A percentile compares a stretch with the other conserved stretches of the same genome.
Conservation (phyloP, 2,888 invertebrate genomes). For the Carpatolechia fugitivella region DNA sequence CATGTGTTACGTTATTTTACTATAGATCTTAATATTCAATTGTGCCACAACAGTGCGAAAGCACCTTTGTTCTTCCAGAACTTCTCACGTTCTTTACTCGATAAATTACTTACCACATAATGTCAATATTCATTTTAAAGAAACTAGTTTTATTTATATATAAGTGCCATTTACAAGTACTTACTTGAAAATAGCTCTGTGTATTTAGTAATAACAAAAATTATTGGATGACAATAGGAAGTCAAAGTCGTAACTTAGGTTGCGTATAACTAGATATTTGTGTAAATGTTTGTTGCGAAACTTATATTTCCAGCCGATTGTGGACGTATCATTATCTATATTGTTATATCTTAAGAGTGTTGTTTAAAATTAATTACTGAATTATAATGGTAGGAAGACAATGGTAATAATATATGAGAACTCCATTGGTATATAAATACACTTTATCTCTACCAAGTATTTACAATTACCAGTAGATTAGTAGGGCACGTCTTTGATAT, state of each 20-base stretch:
- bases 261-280: constrained; percentile 8
- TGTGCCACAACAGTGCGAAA: constrained; percentile 35
- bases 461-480: not conserved
- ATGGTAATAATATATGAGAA: not conserved
- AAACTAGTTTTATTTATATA: constrained; percentile 44
- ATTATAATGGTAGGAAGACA: not conserved
- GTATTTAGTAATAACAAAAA: constrained; percentile 40
- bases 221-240: constrained; percentile 38
- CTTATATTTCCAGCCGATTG: not conserved
- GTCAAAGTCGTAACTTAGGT: constrained; percentile 23
- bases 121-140: constrained; percentile 34
- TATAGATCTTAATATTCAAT: constrained; percentile 6
- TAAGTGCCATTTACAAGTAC: constrained; percentile 32
- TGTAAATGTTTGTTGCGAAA: not conserved
- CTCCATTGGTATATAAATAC: not conserved
- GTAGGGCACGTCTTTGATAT: not conserved
- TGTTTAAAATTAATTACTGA: not conserved
- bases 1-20: not conserved
- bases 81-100: constrained; percentile 30
- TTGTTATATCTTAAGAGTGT: constrained; percentile 4
- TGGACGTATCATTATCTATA: constrained; percentile 16
- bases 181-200: constrained; percentile 36
- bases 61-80: constrained; percentile 35
- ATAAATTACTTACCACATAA: constrained; percentile 23
- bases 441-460: not conserved